phyloP scores from a whole-genome alignment of 2,888 invertebrate species.

The Eupithecia pulchellata region DNA sequence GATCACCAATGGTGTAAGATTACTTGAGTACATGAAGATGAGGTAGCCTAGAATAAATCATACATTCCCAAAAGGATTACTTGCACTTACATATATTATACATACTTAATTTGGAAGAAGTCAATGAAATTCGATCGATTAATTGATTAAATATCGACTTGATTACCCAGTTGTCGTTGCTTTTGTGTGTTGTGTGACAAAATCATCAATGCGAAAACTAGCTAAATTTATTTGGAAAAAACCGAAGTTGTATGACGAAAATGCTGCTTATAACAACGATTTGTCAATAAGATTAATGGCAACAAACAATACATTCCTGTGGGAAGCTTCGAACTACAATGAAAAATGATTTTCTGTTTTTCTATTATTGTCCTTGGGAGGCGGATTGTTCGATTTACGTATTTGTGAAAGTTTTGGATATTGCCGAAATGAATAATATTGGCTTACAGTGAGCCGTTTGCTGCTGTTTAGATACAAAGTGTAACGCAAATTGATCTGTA shows the following conservation, averaged over 20 bases:
- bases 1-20: neutral
- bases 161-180: neutral
- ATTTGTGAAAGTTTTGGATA: neutral
- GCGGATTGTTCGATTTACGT: slow-evolving; percentile 9
- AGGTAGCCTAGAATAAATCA: neutral
- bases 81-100: neutral
- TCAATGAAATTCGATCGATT: too few relatives aligned
- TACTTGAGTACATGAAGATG: neutral
- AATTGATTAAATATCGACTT: neutral
- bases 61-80: neutral
- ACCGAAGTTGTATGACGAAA: slow-evolving; percentile 49
- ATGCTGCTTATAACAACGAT: slow-evolving; percentile 50
- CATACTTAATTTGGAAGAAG: neutral
- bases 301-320: slow-evolving; percentile 45
- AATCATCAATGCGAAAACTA: slow-evolving; percentile 24
- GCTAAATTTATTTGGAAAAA: slow-evolving; percentile 43
- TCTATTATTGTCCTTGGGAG: slow-evolving; percentile 32
- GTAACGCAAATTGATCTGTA: neutral
- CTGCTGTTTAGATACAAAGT: neutral
- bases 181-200: slow-evolving; percentile 3
- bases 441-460: neutral
- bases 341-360: slow-evolving; percentile 42
- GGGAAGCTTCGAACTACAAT: slow-evolving; percentile 42
- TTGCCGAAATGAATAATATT: neutral
- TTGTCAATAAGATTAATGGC: slow-evolving; percentile 58